A percentile compares a stretch with the other conserved stretches of the same genome.
phyloP scores from a whole-genome alignment of 2,797 vertebrate genomes.

The Phrynocephalus vlangalii region DNA sequence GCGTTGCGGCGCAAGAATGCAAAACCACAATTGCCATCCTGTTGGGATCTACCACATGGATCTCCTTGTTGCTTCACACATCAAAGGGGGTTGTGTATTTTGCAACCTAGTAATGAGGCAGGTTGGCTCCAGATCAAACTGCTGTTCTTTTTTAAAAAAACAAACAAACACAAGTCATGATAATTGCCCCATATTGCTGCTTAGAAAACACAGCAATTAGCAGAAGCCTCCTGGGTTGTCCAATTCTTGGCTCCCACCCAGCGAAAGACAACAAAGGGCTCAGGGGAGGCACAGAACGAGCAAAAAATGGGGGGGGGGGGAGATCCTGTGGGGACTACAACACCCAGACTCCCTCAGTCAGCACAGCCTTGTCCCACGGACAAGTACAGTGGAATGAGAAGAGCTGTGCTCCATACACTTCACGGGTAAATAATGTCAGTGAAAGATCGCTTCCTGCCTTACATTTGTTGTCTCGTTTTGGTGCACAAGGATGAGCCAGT shows the following conservation, averaged over 20 bases:
- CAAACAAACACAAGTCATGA: not conserved
- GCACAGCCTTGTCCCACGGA: too few species aligned
- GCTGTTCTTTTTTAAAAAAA: not conserved
- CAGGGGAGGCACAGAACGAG: not conserved
- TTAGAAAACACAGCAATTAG: not conserved
- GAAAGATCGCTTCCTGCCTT: too few species aligned
- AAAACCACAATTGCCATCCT: not conserved
- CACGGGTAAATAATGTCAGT: too few species aligned
- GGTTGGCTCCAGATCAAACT: conserved; percentile 9
- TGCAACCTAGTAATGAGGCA: not conserved
- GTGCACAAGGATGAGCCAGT: too few species aligned
- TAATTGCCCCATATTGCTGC: not conserved
- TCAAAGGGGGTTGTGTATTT: not conserved
- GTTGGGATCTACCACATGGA: not conserved
- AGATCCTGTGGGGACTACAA: not conserved
- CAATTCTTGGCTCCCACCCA: not conserved
- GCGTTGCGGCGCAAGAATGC: not conserved
- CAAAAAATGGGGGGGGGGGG: not conserved
- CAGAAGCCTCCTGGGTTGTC: not conserved
- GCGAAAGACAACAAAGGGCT: too few species aligned
- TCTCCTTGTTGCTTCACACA: not conserved
- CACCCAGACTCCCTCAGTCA: not conserved
- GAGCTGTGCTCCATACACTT: too few species aligned
- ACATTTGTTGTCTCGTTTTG: too few species aligned
- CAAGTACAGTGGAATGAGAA: not conserved